A percentile compares a stretch with the other conserved stretches of the same genome.
Conservation (phyloP, 2,888 invertebrate genomes). For the Eupithecia abbreviata region DNA sequence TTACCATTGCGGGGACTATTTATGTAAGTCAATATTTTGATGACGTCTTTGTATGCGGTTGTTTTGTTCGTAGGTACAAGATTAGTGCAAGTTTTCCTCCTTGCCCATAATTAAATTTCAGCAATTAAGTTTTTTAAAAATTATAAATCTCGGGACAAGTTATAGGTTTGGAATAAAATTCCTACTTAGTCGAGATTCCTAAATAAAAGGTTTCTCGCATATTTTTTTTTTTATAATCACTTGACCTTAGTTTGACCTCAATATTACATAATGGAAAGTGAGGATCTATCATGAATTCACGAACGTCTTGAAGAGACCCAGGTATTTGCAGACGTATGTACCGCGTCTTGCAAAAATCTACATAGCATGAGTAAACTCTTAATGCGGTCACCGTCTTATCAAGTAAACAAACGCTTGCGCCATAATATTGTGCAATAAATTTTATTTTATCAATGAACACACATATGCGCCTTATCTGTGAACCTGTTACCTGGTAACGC, state of each 20-base stretch:
- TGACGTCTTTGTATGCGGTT: slow-evolving; percentile 39
- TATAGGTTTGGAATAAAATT: background rate
- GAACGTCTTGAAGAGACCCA: too few relatives aligned
- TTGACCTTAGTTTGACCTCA: too few relatives aligned
- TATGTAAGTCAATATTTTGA: slow-evolving; percentile 38
- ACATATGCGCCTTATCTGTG: slow-evolving; percentile 57
- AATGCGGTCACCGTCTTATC: slow-evolving; percentile 45
- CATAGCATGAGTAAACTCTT: slow-evolving; percentile 21
- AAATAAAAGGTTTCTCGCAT: background rate
- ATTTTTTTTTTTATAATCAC: too few relatives aligned
- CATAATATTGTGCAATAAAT: slow-evolving; percentile 52
- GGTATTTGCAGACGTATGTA: background rate
- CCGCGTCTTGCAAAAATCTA: slow-evolving; percentile 29
- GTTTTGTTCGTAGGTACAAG: slow-evolving; percentile 10
- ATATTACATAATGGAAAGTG: too few relatives aligned
- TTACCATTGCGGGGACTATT: slow-evolving; percentile 45
- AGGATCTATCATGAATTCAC: too few relatives aligned
- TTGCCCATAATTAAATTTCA: background rate
- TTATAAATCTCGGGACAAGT: background rate
- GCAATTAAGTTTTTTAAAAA: background rate
- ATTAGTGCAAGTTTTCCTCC: background rate
- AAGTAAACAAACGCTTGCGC: slow-evolving; percentile 56
- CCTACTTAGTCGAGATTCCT: background rate
- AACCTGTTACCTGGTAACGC: slow-evolving; percentile 59
- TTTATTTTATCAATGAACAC: slow-evolving; percentile 57